Conservation (phyloP, 2,797 vertebrate species). For the Silurus lanzhouensis region DNA sequence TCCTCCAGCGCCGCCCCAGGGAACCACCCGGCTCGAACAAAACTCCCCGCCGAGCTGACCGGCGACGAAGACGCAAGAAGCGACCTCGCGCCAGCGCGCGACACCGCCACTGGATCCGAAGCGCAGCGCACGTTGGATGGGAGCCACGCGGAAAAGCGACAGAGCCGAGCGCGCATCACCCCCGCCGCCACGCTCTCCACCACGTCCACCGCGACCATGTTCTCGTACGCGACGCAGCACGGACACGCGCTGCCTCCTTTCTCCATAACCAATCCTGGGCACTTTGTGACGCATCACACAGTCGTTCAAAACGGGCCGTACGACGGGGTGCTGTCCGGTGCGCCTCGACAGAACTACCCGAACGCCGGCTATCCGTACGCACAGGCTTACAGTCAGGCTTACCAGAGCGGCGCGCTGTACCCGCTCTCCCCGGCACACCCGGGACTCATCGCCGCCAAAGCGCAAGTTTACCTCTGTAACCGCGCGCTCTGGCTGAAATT, state of each 20-base stretch:
- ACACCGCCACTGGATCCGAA: slow-evolving; percentile 77
- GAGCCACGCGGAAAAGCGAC: slow-evolving; percentile 99
- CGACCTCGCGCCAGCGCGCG: background rate
- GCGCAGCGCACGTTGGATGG: slow-evolving; percentile 93
- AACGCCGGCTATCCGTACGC: slow-evolving; percentile 93
- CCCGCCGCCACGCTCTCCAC: slow-evolving; percentile 71
- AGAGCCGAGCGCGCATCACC: slow-evolving; percentile 77
- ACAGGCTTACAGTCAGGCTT: slow-evolving; percentile 96
- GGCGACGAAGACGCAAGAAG: slow-evolving; percentile 64
- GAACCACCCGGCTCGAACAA: slow-evolving; percentile 99
- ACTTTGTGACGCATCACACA: slow-evolving; percentile 97
- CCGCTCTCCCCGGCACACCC: slow-evolving; percentile 94
- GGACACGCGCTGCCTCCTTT: slow-evolving; percentile 95
- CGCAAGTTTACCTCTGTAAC: slow-evolving; percentile 99
- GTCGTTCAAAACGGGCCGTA: slow-evolving; percentile 98
- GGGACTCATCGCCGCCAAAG: slow-evolving; percentile 94
- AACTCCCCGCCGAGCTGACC: slow-evolving; percentile 98
- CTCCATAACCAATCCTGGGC: slow-evolving; percentile 93
- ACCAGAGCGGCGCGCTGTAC: slow-evolving; percentile 97
- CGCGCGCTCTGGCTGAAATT: slow-evolving; percentile 99
- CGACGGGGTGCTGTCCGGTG: slow-evolving; percentile 94
- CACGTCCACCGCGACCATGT: slow-evolving; percentile 92
- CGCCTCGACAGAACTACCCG: slow-evolving; percentile 91
- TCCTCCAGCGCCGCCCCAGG: slow-evolving; percentile 73
- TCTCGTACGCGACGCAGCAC: slow-evolving; percentile 96